Base-by-base conservation (phyloP, 2,888 invertebrate species). In the Dioctria rufipes region DNA sequence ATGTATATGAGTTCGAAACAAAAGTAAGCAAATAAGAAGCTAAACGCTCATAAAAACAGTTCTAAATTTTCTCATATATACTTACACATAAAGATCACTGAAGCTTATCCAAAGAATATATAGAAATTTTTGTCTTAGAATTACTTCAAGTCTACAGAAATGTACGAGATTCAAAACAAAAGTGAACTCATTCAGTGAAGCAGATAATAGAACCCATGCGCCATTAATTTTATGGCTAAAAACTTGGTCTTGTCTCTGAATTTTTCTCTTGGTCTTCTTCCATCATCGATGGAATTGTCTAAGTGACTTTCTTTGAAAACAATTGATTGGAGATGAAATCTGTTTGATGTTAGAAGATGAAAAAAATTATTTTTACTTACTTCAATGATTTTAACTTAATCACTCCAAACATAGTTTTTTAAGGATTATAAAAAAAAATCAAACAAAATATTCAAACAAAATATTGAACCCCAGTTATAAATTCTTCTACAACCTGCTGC, bases 211-310 rank as follows among this genome's bases (percentile, higher is more conserved):
- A 69, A 79, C 58, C 69, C 79, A 79, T 67, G 79, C 67, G 43
- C 79, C 79, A 79, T 79, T 79, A 79, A 79, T 79, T 79, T 79
- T 79, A 79, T 79, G 40, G 79, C 79, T 58, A 40, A 63, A 61
- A 79, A 79, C 79, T 79, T 79, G 25, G 54, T 39, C 40, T 58
- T 58, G 4, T 9, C 46, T 13, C 61, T 37, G 3, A 40, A 46
- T 49, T 77, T 63, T 49, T 61, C 25, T 37, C 40, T 49, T 39
- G 43, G 43, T 6, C 54, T 49, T 49, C 40, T 58, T 39, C 37
- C 65, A 40, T 65, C 65, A 40, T 65, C 8, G 4, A 37, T 11
- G n/a, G 65, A 65, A 65, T 42, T 71, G 37, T 71, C 51, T 60
- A 60, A 60, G n/a, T 5, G 6, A 60, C 60, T 13, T 60, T 60